phyloP scores from a whole-genome alignment of 2,888 invertebrate species.

The Meiosimyza decipiens region DNA sequence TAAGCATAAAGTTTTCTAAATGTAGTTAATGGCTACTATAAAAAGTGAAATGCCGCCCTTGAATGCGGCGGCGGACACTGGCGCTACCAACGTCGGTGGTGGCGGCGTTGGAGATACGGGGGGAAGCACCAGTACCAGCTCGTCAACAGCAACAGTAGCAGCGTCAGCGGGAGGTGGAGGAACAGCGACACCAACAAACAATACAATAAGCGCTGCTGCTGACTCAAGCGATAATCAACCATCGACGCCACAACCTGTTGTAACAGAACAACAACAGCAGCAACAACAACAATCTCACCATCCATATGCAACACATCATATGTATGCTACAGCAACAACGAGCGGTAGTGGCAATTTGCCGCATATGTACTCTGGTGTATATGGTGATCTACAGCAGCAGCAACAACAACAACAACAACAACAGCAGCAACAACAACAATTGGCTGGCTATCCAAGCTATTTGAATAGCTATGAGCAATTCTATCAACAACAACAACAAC shows the following conservation, averaged over 20 bases:
- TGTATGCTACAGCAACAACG: constrained; percentile 28
- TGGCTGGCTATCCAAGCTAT: constrained; percentile 53
- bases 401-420: constrained; percentile 44
- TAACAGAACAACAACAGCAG: constrained; percentile 48
- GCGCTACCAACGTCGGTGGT: constrained; percentile 34
- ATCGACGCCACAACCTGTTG: constrained; percentile 64
- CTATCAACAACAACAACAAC: constrained; percentile 63
- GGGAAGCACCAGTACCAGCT: constrained; percentile 39
- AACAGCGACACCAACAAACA: constrained; percentile 43
- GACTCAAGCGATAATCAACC: constrained; percentile 77
- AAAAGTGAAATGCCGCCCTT: constrained; percentile 63
- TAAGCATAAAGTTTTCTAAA: constrained; percentile 25
- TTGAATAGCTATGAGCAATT: constrained; percentile 65
- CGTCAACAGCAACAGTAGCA: constrained; percentile 20
- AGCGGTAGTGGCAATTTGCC: constrained; percentile 42
- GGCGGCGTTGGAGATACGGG: constrained; percentile 32
- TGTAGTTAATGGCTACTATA: constrained; percentile 59
- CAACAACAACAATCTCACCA: constrained; percentile 59
- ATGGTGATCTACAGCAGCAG: constrained; percentile 50
- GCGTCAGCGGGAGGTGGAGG: constrained; percentile 39
- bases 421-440: constrained; percentile 48
- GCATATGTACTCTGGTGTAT: constrained; percentile 45
- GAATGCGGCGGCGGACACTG: constrained; percentile 55
- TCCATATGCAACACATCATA: constrained; percentile 51
- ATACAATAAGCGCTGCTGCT: constrained; percentile 76